phyloP scores from a whole-genome alignment of 2,797 vertebrate species.

The Poecilia velifera region DNA sequence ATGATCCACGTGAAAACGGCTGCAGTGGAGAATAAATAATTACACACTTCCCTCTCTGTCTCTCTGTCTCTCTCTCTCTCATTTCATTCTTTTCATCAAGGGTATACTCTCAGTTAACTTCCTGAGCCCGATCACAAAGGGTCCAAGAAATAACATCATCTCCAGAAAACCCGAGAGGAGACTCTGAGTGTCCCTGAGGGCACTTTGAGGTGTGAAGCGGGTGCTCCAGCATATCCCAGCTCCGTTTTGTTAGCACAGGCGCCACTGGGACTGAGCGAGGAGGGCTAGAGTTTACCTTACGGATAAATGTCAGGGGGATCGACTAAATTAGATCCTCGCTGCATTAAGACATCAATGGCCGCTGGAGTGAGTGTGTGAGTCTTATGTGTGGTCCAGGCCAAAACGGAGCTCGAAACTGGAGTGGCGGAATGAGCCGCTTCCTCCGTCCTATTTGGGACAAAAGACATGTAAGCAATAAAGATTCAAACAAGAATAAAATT shows the following conservation, averaged over 20 bases:
- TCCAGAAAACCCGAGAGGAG: conserved; percentile 47
- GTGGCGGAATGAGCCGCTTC: conserved; percentile 68
- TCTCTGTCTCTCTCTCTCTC: conserved; percentile 13
- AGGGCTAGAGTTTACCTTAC: conserved; percentile 79
- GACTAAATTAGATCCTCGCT: conserved; percentile 76
- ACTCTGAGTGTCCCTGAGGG: conserved; percentile 56
- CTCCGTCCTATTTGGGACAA: conserved; percentile 61
- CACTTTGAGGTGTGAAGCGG: conserved; percentile 60
- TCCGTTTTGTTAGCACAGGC: conserved; percentile 63
- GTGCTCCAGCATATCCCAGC: conserved; percentile 62
- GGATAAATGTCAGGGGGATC: conserved; percentile 82
- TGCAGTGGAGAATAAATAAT: conserved; percentile 51
- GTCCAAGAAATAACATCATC: conserved; percentile 58
- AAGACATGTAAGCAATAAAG: conserved; percentile 13
- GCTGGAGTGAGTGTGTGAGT: conserved; percentile 53
- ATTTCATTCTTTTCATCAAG: conserved; percentile 43
- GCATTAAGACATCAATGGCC: conserved; percentile 80
- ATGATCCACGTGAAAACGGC: conserved; percentile 52
- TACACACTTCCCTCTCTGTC: conserved; percentile 5
- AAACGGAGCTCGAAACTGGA: conserved; percentile 69
- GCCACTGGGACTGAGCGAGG: conserved; percentile 54
- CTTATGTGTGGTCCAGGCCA: conserved; percentile 51
- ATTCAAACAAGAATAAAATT: neutral
- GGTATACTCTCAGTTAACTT: conserved; percentile 57
- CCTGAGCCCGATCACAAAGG: conserved; percentile 61